phyloP scores from a whole-genome alignment of 2,888 invertebrate species.

The Morpho helenor region DNA sequence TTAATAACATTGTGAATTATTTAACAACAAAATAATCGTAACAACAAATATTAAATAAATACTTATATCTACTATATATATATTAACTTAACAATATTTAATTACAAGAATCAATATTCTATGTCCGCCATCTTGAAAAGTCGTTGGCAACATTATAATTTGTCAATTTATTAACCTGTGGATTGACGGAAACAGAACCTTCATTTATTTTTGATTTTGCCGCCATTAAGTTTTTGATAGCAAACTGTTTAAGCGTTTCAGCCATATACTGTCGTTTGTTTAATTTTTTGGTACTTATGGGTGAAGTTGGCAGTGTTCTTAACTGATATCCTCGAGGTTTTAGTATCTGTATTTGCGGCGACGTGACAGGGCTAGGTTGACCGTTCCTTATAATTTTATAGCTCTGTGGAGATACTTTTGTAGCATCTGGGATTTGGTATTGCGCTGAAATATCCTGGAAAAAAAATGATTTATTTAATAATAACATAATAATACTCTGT shows the following conservation, averaged over 20 bases:
- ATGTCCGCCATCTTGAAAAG: slow-evolving; percentile 1
- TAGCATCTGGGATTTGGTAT: slow-evolving; percentile 11
- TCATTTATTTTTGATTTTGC: slow-evolving; percentile 30
- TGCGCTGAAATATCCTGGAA: slow-evolving; percentile 15
- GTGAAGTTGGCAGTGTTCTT: slow-evolving; percentile 37
- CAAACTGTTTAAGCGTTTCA: slow-evolving; percentile 40
- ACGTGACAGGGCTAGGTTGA: background rate
- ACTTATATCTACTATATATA: slow-evolving; percentile 1
- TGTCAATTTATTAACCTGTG: slow-evolving; percentile 10
- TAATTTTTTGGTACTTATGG: slow-evolving; percentile 25
- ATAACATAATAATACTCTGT: too few species aligned
- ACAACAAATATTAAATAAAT: background rate
- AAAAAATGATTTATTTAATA: background rate
- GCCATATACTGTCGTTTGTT: slow-evolving; percentile 36
- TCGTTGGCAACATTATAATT: slow-evolving; percentile 16
- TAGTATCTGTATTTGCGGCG: slow-evolving; percentile 26
- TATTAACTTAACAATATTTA: slow-evolving; percentile 3
- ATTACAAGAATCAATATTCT: background rate
- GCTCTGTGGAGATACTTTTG: slow-evolving; percentile 15
- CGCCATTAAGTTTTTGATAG: slow-evolving; percentile 39
- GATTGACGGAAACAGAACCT: slow-evolving; percentile 5
- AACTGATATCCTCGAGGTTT: slow-evolving; percentile 37
- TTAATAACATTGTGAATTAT: too few species aligned
- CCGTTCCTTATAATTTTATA: slow-evolving; percentile 8
- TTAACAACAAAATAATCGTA: too few species aligned